Percentiles rank a stretch among this genome's conserved stretches.
These are phyloP conservation scores for Drosophila quinaria DNA, from an alignment of 2,888 invertebrate species.

Conservation along the genomic window DNA sequence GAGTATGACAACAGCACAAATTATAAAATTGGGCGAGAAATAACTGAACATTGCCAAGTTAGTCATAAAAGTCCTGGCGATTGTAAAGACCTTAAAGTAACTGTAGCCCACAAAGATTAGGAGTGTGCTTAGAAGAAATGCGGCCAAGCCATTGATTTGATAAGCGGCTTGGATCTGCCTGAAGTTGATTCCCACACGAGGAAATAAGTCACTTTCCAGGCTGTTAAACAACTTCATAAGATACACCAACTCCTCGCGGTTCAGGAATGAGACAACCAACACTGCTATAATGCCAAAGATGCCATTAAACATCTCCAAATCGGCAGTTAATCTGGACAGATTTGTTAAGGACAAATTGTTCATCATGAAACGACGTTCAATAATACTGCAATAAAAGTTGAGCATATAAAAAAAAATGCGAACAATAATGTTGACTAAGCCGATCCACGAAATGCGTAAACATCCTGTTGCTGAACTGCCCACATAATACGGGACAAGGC, in stretches of 20 bases:
- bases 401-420: slow-evolving; percentile 59
- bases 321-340: slow-evolving; percentile 71
- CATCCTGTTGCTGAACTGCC: slow-evolving; percentile 11
- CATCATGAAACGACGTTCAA: slow-evolving; percentile 61
- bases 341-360: slow-evolving; percentile 69
- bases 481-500: slow-evolving; percentile 73
- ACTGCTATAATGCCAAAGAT: slow-evolving; percentile 67
- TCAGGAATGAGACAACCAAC: slow-evolving; percentile 51
- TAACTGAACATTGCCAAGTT: slow-evolving; percentile 61
- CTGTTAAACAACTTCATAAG: slow-evolving; percentile 52
- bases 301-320: slow-evolving; percentile 75
- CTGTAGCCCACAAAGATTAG: slow-evolving; percentile 58
- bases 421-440: slow-evolving; percentile 53
- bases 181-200: slow-evolving; percentile 69
- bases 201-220: slow-evolving; percentile 66
- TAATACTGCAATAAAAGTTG: slow-evolving; percentile 49
- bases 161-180: slow-evolving; percentile 48
- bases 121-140: slow-evolving; percentile 43
- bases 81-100: slow-evolving; percentile 47
- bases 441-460: slow-evolving; percentile 46
- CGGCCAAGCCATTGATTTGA: slow-evolving; percentile 48
- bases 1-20: slow-evolving; percentile 70
- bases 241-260: slow-evolving; percentile 46
- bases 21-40: slow-evolving; percentile 78
- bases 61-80: slow-evolving; percentile 31